Conservation (phyloP, 2,797 vertebrate genomes). For the Chrosomus eos region DNA sequence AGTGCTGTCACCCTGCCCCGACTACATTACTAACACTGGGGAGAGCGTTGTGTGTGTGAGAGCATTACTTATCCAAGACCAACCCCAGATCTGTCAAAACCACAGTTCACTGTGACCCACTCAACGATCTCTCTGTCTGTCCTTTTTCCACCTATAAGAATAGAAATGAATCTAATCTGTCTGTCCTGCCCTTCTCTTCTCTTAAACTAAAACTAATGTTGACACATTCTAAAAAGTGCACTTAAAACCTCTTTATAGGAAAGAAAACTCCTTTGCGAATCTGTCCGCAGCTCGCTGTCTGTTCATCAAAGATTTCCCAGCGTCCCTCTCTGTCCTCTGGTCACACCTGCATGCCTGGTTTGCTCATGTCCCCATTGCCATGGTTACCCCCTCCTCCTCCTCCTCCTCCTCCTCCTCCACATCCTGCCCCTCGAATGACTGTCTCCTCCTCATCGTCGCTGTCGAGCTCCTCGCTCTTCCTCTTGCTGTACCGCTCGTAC, state of each 20-base stretch:
- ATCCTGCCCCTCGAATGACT: constrained; percentile 55
- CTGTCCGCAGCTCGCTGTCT: constrained; percentile 18
- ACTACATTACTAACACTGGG: constrained; percentile 27
- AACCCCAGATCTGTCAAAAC: constrained; percentile 26
- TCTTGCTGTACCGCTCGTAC: constrained; percentile 82
- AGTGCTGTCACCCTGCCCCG: constrained; percentile 13
- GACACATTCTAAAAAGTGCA: constrained; percentile 53
- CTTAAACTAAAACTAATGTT: constrained; percentile 25
- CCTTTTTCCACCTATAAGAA: constrained; percentile 1
- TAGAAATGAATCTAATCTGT: neutral
- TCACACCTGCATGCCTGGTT: constrained; percentile 80
- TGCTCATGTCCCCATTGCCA: constrained; percentile 79
- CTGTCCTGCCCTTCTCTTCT: neutral
- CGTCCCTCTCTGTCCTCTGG: constrained; percentile 1
- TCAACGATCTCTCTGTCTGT: neutral
- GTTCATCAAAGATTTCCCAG: neutral
- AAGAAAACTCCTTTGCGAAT: constrained; percentile 48
- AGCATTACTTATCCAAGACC: constrained; percentile 37
- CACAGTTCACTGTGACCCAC: constrained; percentile 4
- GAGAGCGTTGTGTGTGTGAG: constrained; percentile 16
- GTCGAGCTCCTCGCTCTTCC: constrained; percentile 76
- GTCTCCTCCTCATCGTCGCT: constrained; percentile 75
- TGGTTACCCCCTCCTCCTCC: constrained; percentile 65
- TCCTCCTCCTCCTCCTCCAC: constrained; percentile 64
- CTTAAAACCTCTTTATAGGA: constrained; percentile 47